phyloP scores from a whole-genome alignment of 92 coral and sea anemone species.

The Isaurus tuberculatus region DNA sequence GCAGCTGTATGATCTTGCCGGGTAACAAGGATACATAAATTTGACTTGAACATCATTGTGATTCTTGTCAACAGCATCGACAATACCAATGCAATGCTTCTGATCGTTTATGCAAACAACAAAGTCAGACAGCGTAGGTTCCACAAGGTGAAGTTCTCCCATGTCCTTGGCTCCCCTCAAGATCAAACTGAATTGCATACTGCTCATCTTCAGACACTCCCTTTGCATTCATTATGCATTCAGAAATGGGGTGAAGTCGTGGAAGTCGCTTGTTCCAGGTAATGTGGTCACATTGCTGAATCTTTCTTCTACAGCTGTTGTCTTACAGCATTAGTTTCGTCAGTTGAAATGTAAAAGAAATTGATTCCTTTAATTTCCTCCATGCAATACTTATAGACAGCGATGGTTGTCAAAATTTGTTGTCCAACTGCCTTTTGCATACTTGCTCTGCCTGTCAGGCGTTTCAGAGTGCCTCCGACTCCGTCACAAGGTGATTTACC shows the following conservation, averaged over 20 bases:
- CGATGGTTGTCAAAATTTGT: conserved; percentile 26
- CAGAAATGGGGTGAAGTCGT: neutral
- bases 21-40: conserved; percentile 62
- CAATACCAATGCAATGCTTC: conserved; percentile 50
- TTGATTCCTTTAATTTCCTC: neutral
- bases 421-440: conserved; percentile 22
- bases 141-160: neutral
- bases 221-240: conserved; percentile 29
- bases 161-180: conserved; percentile 42
- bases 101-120: conserved; percentile 35
- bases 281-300: conserved; percentile 6
- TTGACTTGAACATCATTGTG: conserved; percentile 48
- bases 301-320: neutral
- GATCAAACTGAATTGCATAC: conserved; percentile 43
- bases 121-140: conserved; percentile 44
- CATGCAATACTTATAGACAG: conserved; percentile 21
- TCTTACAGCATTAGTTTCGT: conserved; percentile 14
- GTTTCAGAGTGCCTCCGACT: conserved; percentile 34
- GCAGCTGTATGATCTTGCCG: conserved; percentile 58
- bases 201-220: conserved; percentile 48
- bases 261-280: conserved; percentile 6
- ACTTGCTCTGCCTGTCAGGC: conserved; percentile 38
- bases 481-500: conserved; percentile 56
- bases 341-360: neutral
- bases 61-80: conserved; percentile 34